Conservation (phyloP, 2,888 invertebrate genomes). For the Beris chalybata region DNA sequence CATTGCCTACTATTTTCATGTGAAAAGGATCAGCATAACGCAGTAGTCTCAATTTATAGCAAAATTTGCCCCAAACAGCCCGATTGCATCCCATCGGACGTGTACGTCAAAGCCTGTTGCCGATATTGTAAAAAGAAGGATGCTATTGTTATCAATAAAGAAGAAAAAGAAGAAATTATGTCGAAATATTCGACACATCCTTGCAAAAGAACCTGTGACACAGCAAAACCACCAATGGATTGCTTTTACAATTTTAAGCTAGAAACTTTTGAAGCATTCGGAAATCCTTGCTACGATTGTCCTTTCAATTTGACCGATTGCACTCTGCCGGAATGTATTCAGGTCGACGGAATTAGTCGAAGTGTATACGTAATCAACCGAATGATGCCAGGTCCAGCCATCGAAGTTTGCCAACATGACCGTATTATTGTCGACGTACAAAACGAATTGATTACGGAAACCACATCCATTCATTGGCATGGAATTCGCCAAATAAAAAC, state of each 20-base stretch:
- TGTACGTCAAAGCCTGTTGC: constrained; percentile 7
- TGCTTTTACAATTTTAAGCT: not conserved
- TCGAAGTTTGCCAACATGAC: constrained; percentile 81
- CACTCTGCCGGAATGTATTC: constrained; percentile 47
- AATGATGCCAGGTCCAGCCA: constrained; percentile 76
- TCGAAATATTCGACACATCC: constrained; percentile 1
- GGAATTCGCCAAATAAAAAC: constrained; percentile 73
- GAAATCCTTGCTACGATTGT: constrained; percentile 12
- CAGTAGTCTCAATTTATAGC: too few relatives aligned
- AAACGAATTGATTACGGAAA: constrained; percentile 72
- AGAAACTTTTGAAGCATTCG: constrained; percentile 1
- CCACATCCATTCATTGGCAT: constrained; percentile 84
- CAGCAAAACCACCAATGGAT: not conserved
- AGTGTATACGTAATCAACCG: constrained; percentile 74
- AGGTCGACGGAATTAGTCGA: constrained; percentile 72
- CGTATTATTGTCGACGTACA: constrained; percentile 74
- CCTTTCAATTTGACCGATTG: constrained; percentile 6
- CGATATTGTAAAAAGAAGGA: not conserved
- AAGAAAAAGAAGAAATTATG: constrained; percentile 30
- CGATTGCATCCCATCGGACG: not conserved
- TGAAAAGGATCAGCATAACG: too few relatives aligned
- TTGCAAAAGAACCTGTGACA: constrained; percentile 7
- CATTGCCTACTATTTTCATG: too few relatives aligned
- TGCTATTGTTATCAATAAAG: too few relatives aligned
- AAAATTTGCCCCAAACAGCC: too few relatives aligned